These are phyloP conservation scores for Danio choprae DNA, from an alignment of 2,797 vertebrate species.

Conservation along the genomic window DNA sequence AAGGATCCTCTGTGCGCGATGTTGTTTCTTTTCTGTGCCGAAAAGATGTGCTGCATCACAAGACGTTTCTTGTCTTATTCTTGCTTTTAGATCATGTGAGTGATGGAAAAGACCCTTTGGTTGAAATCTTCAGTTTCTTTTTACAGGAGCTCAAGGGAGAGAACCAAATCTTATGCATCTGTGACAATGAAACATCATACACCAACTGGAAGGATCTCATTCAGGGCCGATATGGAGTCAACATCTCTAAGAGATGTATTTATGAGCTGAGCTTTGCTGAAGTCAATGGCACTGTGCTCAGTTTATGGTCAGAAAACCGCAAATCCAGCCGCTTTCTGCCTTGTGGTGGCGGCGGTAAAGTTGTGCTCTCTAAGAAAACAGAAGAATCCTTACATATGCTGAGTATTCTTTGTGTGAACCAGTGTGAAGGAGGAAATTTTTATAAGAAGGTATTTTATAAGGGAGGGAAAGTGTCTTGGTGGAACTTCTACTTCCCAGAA, in stretches of 20 bases:
- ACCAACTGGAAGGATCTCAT: slow-evolving; percentile 69
- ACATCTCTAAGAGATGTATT: slow-evolving; percentile 70
- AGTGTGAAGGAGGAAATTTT: slow-evolving; percentile 74
- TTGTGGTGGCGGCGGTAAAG: slow-evolving; percentile 31
- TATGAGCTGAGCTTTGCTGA: slow-evolving; percentile 73
- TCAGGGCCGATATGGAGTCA: slow-evolving; percentile 43
- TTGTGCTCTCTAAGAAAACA: slow-evolving; percentile 66
- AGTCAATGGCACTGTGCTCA: slow-evolving; percentile 73
- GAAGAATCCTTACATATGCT: slow-evolving; percentile 64
- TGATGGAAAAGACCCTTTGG: slow-evolving; percentile 72
- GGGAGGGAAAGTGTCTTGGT: slow-evolving; percentile 72
- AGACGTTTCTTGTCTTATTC: slow-evolving; percentile 70
- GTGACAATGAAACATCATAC: slow-evolving; percentile 68
- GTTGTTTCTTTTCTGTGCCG: slow-evolving; percentile 75
- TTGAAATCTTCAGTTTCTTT: slow-evolving; percentile 73
- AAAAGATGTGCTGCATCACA: slow-evolving; percentile 66
- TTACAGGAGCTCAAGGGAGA: slow-evolving; percentile 68
- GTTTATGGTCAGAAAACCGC: slow-evolving; percentile 4
- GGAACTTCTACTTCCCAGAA: slow-evolving; percentile 76
- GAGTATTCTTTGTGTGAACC: slow-evolving; percentile 72
- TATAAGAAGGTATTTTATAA: too few relatives aligned
- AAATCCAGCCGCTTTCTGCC: slow-evolving; percentile 66
- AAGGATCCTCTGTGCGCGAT: slow-evolving; percentile 70
- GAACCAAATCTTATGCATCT: slow-evolving; percentile 73
- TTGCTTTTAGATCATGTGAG: slow-evolving; percentile 70